These are phyloP conservation scores for Vireo griseus DNA, from an alignment of 2,797 vertebrate species.

Conservation along the genomic window DNA sequence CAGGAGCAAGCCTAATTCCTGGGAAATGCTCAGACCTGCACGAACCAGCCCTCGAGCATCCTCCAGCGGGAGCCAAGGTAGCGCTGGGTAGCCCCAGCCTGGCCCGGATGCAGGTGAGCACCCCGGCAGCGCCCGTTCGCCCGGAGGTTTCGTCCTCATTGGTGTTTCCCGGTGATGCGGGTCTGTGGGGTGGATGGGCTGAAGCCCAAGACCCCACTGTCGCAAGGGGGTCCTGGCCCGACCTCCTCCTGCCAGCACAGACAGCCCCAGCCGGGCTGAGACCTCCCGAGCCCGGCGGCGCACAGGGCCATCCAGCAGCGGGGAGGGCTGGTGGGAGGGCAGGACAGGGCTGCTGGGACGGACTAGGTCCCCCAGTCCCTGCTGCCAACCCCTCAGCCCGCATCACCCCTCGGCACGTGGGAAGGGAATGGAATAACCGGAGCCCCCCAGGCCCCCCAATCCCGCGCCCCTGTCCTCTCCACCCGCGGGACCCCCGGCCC, in stretches of 20 bases:
- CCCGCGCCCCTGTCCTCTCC: neutral
- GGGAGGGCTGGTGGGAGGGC: neutral
- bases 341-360: neutral
- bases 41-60: neutral
- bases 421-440: neutral
- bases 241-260: neutral
- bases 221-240: neutral
- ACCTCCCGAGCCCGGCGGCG: neutral
- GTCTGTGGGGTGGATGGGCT: neutral
- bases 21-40: neutral
- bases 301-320: neutral
- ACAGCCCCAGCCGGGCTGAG: neutral
- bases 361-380: neutral
- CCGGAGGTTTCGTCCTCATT: accelerated
- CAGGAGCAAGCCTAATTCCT: neutral
- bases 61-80: neutral
- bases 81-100: neutral
- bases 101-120: neutral
- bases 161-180: neutral
- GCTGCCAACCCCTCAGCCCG: neutral
- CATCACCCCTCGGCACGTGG: neutral
- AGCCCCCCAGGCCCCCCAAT: neutral
- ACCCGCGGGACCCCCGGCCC: neutral
- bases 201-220: neutral
- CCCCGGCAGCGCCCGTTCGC: neutral